Base-by-base conservation (phyloP, 2,797 vertebrate genomes). In the Pangasius djambal region DNA sequence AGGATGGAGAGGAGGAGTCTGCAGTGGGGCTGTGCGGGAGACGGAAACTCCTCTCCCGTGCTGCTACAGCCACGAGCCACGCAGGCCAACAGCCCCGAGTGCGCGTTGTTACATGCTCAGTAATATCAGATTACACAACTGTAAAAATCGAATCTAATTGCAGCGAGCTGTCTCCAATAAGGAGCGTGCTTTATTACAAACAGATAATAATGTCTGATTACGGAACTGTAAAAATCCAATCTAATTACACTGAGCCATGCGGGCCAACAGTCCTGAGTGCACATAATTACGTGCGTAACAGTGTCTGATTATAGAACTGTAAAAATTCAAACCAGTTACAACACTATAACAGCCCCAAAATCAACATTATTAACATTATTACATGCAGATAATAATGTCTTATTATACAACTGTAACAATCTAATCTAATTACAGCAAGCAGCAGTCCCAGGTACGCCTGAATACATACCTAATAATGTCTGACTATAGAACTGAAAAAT, bases 1-100 rank as follows among this genome's bases (percentile, higher is more conserved):
- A 97, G 98, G 92, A 96, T 98, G 94, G 98, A 99, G 93, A 97
- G 97, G 93, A 96, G 98, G 91, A 97, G 98, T 90, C 94, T 98
- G 86, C 96, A 98, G 89, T 98, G 97, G 97, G 97, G 96, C 90
- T 97, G 97, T 94, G 90, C 93, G 22, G 86, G 92, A 44, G 96
- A 96, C 5, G 95, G 95, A 72, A 96, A 92, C 93, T 96, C 96
- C 87, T 96, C 95, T 72, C 95, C 96, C 0, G 95, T 96, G 16
- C 95, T 96, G 7, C 91, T 95, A 92, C 92, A 55, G 93, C 95
- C 95, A 87, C 94, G 97, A 85, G 95, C 95, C 85, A 94, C 95
- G 91, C 94, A 97, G 90, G 95, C 95, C 89, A 96, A 88, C 89
- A 95, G 96, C 83, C 96, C 97, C 0, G 94, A 96, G 98, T 97